Evolutionary conservation across 2,888 invertebrate species (phyloP).

Genomic region (Ophraella communa): DNA sequence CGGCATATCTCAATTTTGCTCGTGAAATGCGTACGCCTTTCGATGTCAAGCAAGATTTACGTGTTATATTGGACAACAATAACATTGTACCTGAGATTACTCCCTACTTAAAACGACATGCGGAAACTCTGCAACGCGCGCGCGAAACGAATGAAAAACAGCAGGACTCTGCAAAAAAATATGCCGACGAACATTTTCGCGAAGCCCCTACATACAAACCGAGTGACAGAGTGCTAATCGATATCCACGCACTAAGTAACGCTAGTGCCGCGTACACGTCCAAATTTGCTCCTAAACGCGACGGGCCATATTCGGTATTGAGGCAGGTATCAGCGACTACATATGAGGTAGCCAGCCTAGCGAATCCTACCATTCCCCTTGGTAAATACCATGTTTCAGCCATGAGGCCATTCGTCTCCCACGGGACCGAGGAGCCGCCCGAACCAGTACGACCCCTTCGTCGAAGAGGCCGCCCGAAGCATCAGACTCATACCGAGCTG

Average conservation of each 20-base stretch:
- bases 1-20: conserved; percentile 46
- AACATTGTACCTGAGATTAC: too few relatives aligned
- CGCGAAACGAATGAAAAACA: conserved; percentile 20
- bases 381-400: conserved; percentile 14
- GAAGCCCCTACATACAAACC: conserved; percentile 38
- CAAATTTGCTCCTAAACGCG: conserved; percentile 12
- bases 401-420: not conserved
- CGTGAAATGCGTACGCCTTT: conserved; percentile 43
- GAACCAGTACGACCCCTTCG: not conserved
- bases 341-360: too few relatives aligned
- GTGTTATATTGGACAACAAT: conserved; percentile 16
- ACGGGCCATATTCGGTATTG: conserved; percentile 24
- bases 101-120: conserved; percentile 11
- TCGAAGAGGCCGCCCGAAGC: not conserved
- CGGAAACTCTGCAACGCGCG: too few relatives aligned
- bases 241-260: not conserved
- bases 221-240: conserved; percentile 5
- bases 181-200: too few relatives aligned
- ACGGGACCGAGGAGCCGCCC: not conserved
- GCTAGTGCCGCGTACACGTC: not conserved
- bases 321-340: too few relatives aligned
- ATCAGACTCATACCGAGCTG: too few relatives aligned
- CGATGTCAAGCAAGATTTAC: conserved; percentile 31
- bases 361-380: not conserved
- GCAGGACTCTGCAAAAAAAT: conserved; percentile 36